Conservation (phyloP, 2,113 vertebrate genomes). For the Vimba vimba region DNA sequence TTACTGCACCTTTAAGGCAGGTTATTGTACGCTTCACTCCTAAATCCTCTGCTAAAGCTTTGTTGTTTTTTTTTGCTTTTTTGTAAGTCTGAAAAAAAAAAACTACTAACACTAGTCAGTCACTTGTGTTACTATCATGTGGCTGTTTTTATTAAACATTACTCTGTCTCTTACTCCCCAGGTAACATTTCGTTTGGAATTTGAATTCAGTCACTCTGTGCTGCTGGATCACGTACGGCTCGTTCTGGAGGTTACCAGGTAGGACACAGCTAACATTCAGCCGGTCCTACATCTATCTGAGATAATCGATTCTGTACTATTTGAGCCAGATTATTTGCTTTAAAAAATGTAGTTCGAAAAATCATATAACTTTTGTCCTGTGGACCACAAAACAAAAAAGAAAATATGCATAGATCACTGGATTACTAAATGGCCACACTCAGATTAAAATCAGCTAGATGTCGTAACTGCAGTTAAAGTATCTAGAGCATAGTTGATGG, state of each 20-base stretch:
- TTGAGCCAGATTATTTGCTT: neutral
- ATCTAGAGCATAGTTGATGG: neutral
- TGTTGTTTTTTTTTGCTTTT: slow-evolving; percentile 26
- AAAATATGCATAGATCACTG: neutral
- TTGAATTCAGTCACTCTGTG: slow-evolving; percentile 82
- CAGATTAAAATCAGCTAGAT: neutral
- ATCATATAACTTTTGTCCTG: neutral
- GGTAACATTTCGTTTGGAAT: slow-evolving; percentile 86
- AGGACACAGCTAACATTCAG: neutral
- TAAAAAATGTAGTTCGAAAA: neutral
- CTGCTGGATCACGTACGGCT: slow-evolving; percentile 81
- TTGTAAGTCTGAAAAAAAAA: neutral
- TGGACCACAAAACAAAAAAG: neutral
- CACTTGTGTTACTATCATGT: neutral
- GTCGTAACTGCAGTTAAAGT: neutral
- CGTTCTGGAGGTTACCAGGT: slow-evolving; percentile 75
- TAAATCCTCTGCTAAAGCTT: slow-evolving; percentile 47
- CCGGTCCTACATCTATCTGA: neutral
- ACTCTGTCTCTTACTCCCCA: slow-evolving; percentile 53
- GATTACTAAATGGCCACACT: neutral
- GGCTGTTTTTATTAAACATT: neutral
- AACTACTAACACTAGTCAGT: neutral
- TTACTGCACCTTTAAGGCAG: slow-evolving; percentile 21
- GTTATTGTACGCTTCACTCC: slow-evolving; percentile 60
- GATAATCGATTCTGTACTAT: neutral